These are phyloP conservation scores for Atherinomorus stipes DNA, from an alignment of 2,113 vertebrate genomes.

Conservation along the genomic window DNA sequence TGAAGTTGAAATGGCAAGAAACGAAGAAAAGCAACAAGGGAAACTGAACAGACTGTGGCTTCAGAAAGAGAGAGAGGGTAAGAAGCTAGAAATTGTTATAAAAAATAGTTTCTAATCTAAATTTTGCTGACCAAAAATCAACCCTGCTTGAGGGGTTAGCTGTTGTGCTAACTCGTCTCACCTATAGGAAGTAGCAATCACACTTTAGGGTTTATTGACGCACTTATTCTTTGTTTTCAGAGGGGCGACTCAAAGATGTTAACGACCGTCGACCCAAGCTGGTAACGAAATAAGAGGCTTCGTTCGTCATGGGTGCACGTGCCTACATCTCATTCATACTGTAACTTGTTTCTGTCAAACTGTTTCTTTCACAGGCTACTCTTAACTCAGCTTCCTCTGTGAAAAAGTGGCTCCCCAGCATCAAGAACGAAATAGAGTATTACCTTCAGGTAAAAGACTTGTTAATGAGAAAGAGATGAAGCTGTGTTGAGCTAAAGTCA, in stretches of 20 bases:
- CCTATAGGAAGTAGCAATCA: not conserved
- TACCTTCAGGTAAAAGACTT: constrained; percentile 79
- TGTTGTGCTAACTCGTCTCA: not conserved
- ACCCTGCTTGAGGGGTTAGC: not conserved
- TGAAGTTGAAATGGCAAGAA: constrained; percentile 79
- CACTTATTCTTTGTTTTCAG: constrained; percentile 72
- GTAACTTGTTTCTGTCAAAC: not conserved
- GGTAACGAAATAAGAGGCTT: constrained; percentile 62
- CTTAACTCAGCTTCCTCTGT: constrained; percentile 79
- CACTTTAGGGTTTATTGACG: too few species aligned
- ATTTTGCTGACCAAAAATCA: not conserved
- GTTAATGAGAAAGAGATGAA: not conserved
- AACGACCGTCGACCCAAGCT: constrained; percentile 78
- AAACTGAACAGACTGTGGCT: constrained; percentile 85
- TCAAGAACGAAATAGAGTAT: constrained; percentile 86
- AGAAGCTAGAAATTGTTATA: fast-evolving
- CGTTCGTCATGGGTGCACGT: not conserved
- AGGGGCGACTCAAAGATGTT: constrained; percentile 82
- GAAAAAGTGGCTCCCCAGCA: constrained; percentile 86
- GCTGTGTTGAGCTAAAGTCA: too few species aligned
- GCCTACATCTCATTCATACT: not conserved
- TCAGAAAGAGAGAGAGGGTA: constrained; percentile 83
- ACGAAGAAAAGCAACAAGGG: constrained; percentile 86
- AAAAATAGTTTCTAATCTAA: fast-evolving
- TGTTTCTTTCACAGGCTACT: constrained; percentile 66